A percentile compares a stretch with the other conserved stretches of the same genome.
phyloP scores from a whole-genome alignment of 2,113 vertebrate genomes.

The Ibidorhyncha struthersii region DNA sequence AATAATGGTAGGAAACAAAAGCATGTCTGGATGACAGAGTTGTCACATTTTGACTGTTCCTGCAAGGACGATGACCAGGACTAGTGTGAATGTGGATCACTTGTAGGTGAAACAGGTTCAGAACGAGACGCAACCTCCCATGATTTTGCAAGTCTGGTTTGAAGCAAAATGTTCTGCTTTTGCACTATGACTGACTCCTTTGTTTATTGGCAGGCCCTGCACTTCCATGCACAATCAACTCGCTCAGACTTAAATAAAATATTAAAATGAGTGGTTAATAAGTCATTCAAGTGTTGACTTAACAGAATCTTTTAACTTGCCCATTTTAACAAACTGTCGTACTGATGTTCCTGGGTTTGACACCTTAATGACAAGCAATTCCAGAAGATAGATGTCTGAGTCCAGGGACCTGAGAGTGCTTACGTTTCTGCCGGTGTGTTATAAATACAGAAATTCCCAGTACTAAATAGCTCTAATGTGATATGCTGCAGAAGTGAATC shows the following conservation, averaged over 20 bases:
- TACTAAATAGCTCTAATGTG: background rate
- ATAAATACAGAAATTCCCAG: background rate
- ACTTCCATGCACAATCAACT: background rate
- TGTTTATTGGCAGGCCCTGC: background rate
- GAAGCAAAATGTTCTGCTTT: background rate
- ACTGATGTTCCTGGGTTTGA: background rate
- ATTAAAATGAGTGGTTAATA: constrained; percentile 16
- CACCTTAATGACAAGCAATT: background rate
- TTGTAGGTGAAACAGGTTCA: background rate
- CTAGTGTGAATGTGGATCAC: background rate
- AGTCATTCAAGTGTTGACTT: constrained; percentile 25
- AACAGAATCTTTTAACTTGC: background rate
- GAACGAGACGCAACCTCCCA: background rate
- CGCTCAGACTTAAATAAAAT: background rate
- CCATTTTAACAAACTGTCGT: background rate
- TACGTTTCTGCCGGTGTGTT: background rate
- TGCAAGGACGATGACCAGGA: background rate
- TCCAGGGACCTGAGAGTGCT: background rate
- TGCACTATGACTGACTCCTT: background rate
- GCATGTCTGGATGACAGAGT: rapidly evolving
- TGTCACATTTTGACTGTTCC: background rate
- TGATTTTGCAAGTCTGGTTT: background rate
- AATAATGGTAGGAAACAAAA: background rate
- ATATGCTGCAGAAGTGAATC: background rate
- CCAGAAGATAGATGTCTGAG: background rate